Base-by-base conservation (phyloP, 2,888 invertebrate genomes). In the Acleris laterana region DNA sequence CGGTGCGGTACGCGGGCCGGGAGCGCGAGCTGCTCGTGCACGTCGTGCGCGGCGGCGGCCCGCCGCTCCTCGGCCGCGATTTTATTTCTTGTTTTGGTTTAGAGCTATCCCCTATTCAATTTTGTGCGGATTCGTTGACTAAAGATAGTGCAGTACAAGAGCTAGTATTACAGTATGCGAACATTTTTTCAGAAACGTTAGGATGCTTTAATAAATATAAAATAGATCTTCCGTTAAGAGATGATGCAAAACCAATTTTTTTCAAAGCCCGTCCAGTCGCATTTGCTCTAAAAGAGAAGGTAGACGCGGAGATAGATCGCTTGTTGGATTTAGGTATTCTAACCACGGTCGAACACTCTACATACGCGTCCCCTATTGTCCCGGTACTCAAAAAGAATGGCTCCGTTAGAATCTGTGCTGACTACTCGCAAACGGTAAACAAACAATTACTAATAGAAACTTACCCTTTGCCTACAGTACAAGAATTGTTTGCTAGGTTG, bases 51-150 rank as follows among this genome's bases (percentile, higher is more conserved):
- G 28, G 28, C 28, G 28, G 28, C 1, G 28, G 28, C 28, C 28
- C 28, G 28, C 68, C 68, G 9, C 56, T 69, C 9, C 28, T 72
- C 42, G 71, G 72, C 9, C 69, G 72, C 3, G 71, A 72, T 53
- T 72, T 72, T 53, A 71, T 72, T 20, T 48, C 38, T 16, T 0
- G 9, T 1, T 71, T 70, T 46, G n/a, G 60, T 0, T 25, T 72
- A 16, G 55, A 70, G 16, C 28, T 28, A 9, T 28, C 28, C 28
- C 28, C 32, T 32, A 32, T 32, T 32, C 7, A 32, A 32, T 32
- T 32, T 32, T 32, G 9, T 32, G 32, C 32, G 32, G 32, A 32
- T 32, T 32, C 11, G 32, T 32, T 32, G 32, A 32, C 11, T 32
- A 2, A 7, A 32, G 32, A 32, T 32, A 1, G 32, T 32, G 3